These are phyloP conservation scores for Corythornis leucogaster DNA, from an alignment of 2,797 vertebrate species.

Conservation along the genomic window DNA sequence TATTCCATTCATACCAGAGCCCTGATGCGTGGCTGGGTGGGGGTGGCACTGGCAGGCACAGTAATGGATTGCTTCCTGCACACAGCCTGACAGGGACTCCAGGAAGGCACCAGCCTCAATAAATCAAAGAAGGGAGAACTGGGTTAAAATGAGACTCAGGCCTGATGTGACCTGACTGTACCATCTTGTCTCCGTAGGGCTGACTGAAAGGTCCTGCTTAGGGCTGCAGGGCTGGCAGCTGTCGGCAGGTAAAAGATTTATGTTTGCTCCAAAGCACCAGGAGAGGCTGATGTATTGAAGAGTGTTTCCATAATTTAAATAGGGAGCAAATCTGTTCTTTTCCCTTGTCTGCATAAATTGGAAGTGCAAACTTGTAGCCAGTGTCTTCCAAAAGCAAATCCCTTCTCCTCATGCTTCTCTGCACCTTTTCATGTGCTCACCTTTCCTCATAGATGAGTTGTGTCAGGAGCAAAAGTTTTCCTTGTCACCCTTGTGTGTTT, in stretches of 20 bases:
- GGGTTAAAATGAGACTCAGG: neutral
- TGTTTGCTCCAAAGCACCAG: neutral
- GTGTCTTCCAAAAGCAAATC: neutral
- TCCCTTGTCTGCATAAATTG: neutral
- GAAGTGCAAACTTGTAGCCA: neutral
- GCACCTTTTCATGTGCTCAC: neutral
- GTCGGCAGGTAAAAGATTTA: neutral
- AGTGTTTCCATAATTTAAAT: neutral
- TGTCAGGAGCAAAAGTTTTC: neutral
- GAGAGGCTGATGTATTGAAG: neutral
- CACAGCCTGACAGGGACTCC: neutral
- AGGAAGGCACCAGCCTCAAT: neutral
- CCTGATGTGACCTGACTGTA: neutral
- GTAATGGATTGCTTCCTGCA: neutral
- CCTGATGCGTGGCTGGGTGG: neutral
- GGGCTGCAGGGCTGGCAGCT: neutral
- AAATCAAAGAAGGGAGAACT: neutral
- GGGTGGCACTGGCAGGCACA: neutral
- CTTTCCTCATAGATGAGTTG: neutral
- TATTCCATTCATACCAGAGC: neutral
- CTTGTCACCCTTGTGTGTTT: neutral
- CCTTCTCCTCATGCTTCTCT: neutral
- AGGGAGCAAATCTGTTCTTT: neutral
- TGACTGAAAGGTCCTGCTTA: neutral
- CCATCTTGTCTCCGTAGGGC: neutral